These are phyloP conservation scores for Macrobrachium nipponense DNA, from an alignment of 1,140 invertebrate genomes.

Conservation along the genomic window DNA sequence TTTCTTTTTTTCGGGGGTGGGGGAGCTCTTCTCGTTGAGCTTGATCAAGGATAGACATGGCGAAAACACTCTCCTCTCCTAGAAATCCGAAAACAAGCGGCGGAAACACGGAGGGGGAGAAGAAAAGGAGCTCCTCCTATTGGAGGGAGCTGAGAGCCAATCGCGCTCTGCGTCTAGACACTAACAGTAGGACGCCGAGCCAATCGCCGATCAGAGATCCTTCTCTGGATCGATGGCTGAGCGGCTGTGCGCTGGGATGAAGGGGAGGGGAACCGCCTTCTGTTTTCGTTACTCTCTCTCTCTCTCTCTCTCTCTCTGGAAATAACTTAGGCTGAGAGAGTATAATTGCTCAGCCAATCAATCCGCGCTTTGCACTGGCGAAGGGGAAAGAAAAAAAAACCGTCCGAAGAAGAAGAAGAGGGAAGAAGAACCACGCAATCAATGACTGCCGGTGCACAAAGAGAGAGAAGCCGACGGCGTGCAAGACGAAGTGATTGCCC, in stretches of 20 bases:
- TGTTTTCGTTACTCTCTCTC: neutral
- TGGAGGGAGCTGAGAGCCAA: too few relatives aligned
- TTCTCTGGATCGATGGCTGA: neutral
- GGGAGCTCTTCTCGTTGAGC: too few relatives aligned
- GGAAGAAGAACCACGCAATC: slow-evolving; percentile 28
- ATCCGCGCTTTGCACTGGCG: slow-evolving; percentile 36
- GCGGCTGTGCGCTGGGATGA: neutral
- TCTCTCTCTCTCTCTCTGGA: neutral
- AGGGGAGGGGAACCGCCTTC: too few relatives aligned
- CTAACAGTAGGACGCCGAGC: neutral
- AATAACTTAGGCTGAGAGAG: neutral
- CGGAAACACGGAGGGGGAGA: too few relatives aligned
- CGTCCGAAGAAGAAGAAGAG: neutral
- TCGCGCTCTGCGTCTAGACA: too few relatives aligned
- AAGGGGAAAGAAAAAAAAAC: slow-evolving; percentile 13
- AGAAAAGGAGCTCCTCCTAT: too few relatives aligned
- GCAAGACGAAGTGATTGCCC: slow-evolving; percentile 60
- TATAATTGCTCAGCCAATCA: slow-evolving; percentile 49
- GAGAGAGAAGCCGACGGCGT: slow-evolving; percentile 39
- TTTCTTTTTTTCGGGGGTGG: too few relatives aligned
- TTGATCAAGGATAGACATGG: too few relatives aligned
- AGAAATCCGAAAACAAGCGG: too few relatives aligned
- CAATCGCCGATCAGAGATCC: neutral
- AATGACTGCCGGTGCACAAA: slow-evolving; percentile 51
- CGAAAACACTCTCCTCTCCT: too few relatives aligned